Conservation (phyloP, 2,797 vertebrate species). For the Anomalospiza imberbis region DNA sequence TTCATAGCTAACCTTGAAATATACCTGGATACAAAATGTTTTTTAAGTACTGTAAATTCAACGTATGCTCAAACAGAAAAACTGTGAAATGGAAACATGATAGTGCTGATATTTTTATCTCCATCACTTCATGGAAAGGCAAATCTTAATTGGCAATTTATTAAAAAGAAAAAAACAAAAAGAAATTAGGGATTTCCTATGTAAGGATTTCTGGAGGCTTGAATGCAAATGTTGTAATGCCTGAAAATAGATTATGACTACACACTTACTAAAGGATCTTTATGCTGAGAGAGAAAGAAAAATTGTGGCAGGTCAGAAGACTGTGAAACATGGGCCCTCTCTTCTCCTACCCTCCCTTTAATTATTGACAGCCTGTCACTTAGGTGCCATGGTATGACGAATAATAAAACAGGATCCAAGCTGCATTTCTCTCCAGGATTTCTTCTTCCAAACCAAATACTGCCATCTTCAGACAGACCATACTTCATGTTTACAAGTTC, state of each 20-base stretch:
- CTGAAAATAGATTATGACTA: neutral
- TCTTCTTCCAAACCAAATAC: slow-evolving; percentile 29
- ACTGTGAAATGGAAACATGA: neutral
- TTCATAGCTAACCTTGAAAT: neutral
- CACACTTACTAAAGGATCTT: neutral
- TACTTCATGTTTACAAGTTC: neutral
- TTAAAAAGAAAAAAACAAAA: neutral
- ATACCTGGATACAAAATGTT: neutral
- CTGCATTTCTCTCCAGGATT: neutral
- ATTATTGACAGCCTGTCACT: slow-evolving; percentile 34
- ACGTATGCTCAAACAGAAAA: neutral
- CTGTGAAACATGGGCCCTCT: slow-evolving; percentile 25
- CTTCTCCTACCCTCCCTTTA: neutral
- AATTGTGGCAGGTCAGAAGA: slow-evolving; percentile 42
- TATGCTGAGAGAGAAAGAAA: slow-evolving; percentile 37
- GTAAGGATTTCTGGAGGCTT: neutral
- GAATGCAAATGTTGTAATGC: neutral
- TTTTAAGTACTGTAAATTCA: neutral
- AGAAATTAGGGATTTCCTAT: neutral
- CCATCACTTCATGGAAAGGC: neutral
- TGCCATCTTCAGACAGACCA: slow-evolving; percentile 61
- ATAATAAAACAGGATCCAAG: neutral
- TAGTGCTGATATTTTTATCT: neutral
- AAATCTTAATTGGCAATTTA: neutral
- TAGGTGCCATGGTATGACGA: neutral